Percentiles rank a stretch among this genome's conserved stretches.
phyloP scores from a whole-genome alignment of 2,888 invertebrate genomes.

The Plagodis pulveraria region DNA sequence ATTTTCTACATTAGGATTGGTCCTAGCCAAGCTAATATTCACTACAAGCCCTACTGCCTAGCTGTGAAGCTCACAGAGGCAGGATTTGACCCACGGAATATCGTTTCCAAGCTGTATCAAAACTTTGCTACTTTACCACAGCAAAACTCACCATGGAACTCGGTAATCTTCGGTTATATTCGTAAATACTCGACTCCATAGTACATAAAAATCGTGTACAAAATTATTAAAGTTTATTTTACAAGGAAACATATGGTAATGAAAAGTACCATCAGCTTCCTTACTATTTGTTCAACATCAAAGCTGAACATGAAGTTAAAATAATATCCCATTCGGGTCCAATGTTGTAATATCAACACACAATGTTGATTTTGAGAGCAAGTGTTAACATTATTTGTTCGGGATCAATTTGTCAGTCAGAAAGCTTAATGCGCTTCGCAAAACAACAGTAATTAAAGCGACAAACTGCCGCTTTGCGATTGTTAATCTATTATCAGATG shows the following conservation, averaged over 20 bases:
- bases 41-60: no score
- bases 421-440: slow-evolving; percentile 50
- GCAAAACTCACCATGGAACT: no score
- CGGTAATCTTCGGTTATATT: no score
- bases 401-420: slow-evolving; percentile 54
- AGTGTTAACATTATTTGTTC: slow-evolving; percentile 60
- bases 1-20: no score
- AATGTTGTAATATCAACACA: slow-evolving; percentile 51
- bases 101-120: no score
- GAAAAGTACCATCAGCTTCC: slow-evolving; percentile 3
- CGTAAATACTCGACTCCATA: background rate
- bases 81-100: no score
- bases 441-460: slow-evolving; percentile 55
- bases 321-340: slow-evolving; percentile 52
- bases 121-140: no score
- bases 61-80: no score
- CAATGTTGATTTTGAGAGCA: slow-evolving; percentile 58
- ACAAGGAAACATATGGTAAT: no score
- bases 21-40: no score
- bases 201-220: no score
- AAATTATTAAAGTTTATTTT: no score
- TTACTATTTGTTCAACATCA: slow-evolving; percentile 18
- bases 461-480: slow-evolving; percentile 36
- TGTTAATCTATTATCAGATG: slow-evolving; percentile 27
- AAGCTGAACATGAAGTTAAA: slow-evolving; percentile 41